Evolutionary conservation across 2,797 vertebrate genomes (phyloP).

Genomic region (Masticophis lateralis): DNA sequence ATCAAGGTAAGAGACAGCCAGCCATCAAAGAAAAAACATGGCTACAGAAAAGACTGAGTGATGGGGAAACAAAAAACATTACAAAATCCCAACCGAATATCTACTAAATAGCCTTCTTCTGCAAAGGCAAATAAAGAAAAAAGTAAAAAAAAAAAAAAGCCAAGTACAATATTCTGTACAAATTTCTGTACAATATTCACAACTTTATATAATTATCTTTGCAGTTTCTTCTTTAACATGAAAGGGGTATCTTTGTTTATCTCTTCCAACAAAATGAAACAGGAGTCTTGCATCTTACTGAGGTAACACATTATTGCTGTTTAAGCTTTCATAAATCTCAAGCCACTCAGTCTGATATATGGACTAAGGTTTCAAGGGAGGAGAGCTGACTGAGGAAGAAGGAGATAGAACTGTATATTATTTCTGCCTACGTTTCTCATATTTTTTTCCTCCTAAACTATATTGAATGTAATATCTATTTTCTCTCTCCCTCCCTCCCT

Average conservation of each 20-base stretch:
- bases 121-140: background rate
- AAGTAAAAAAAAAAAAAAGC: background rate
- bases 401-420: background rate
- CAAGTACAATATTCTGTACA: background rate
- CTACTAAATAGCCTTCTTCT: background rate
- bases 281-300: background rate
- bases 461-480: background rate
- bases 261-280: background rate
- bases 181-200: background rate
- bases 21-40: background rate
- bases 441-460: background rate
- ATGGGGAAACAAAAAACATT: background rate
- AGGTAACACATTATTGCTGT: background rate
- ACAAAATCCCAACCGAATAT: background rate
- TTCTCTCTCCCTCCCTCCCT: background rate
- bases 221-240: background rate
- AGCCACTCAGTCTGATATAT: background rate
- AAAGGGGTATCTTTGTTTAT: background rate
- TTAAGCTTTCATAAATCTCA: background rate
- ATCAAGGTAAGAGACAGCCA: background rate
- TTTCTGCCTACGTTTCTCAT: background rate
- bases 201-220: background rate
- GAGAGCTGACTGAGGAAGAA: background rate
- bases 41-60: background rate
- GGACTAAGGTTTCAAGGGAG: background rate